Percentiles rank a stretch among this genome's conserved stretches.
phyloP scores from a whole-genome alignment of 1,140 invertebrate species.

The Andrena cerasifolii region DNA sequence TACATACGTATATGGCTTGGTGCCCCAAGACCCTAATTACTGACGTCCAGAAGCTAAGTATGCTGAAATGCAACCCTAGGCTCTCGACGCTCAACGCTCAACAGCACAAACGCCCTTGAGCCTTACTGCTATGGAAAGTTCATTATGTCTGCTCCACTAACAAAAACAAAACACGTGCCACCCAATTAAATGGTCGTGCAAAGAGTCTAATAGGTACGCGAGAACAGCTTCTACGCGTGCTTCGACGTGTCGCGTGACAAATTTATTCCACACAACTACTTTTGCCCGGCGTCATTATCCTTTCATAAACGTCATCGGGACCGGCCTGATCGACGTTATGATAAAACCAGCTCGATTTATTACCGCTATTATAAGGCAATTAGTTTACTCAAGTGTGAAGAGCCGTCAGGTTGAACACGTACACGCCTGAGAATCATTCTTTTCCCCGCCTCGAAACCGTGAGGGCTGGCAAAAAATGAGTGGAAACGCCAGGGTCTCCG shows the following conservation, averaged over 20 bases:
- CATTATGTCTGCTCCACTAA: too few relatives aligned
- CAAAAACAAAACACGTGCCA: too few relatives aligned
- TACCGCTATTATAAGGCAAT: constrained; percentile 14
- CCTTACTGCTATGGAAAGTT: too few relatives aligned
- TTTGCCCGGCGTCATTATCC: too few relatives aligned
- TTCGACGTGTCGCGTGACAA: constrained; percentile 3
- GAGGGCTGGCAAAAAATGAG: constrained; percentile 9
- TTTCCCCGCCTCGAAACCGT: too few relatives aligned
- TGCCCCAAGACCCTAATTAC: too few relatives aligned
- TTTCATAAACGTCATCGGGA: background rate
- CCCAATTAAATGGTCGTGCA: constrained; percentile 21
- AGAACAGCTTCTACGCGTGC: background rate
- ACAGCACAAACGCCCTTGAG: too few relatives aligned
- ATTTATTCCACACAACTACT: background rate
- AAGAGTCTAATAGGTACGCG: background rate
- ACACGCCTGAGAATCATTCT: constrained; percentile 14
- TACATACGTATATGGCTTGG: too few relatives aligned
- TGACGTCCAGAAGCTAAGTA: too few relatives aligned
- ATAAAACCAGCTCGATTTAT: background rate
- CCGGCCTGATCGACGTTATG: background rate
- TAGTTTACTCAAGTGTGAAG: background rate
- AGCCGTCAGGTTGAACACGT: background rate
- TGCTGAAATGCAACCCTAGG: too few relatives aligned
- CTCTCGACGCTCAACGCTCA: too few relatives aligned
- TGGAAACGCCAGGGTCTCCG: background rate